Evolutionary conservation across 2,113 vertebrate species (phyloP), one percentile per base, ranked within the genome.

Genomic region (Pyxicephalus adspersus): DNA sequence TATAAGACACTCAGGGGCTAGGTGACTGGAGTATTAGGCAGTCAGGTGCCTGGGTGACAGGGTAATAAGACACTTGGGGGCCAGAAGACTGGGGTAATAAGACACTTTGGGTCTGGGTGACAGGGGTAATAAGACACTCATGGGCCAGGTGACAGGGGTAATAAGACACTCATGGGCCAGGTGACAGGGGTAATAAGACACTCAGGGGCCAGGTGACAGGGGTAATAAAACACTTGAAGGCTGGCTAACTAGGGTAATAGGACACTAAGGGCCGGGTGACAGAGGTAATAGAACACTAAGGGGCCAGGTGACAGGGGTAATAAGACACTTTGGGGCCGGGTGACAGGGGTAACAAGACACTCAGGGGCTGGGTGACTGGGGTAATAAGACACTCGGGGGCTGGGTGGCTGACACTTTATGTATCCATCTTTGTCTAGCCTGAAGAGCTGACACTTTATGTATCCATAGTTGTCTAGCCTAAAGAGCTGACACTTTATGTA

Each of bases 111-210:
- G 31, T 38, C 60, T 25, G 23, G 75, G 28, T 66, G n/a, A 66
- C 60, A 55, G 63, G 70, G 75, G 61, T 54, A 77, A 77, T 60
- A 70, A 60, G 64, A 66, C 52, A 51, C 58, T 76, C 74, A 31
- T 64, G 45, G 22, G 64, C 54, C 16, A 29, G 77, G 77, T 68
- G 68, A 68, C 64, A 60, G n/a, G n/a, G n/a, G n/a, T n/a, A n/a
- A n/a, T n/a, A n/a, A n/a, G n/a, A 57, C 51, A 60, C 52, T 34
- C n/a, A 52, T n/a, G 77, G 73, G 20, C 22, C 20, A 17, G 65
- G 54, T 60, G 50, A 79, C 64, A 13, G 73, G 57, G 65, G 65
- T 11, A 19, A 38, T 13, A 17, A n/a, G 66, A 26, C 22, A 26
- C 19, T 61, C 19, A 61, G 23, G 23, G 20, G 1, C 19, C 11